Conservation (phyloP, 2,888 invertebrate genomes). For the Cepaea hortensis region DNA sequence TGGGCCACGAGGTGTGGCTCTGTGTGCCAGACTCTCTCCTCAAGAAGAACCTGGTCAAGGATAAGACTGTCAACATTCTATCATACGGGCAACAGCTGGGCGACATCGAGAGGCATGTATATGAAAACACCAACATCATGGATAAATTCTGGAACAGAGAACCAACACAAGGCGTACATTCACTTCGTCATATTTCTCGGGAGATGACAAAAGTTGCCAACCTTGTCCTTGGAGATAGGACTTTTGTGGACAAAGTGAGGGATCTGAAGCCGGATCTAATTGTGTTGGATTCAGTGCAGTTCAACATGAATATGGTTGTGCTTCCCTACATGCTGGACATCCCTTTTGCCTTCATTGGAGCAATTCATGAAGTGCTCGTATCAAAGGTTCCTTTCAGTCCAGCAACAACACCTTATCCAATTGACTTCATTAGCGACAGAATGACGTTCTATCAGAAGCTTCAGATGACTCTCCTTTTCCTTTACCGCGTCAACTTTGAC, state of each 20-base stretch:
- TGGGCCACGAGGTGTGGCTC: conserved; percentile 42
- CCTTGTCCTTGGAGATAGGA: conserved; percentile 11
- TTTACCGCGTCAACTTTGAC: conserved; percentile 34
- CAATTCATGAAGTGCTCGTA: conserved; percentile 37
- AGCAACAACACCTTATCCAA: conserved; percentile 30
- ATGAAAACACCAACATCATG: neutral
- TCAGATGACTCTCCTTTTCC: conserved; percentile 20
- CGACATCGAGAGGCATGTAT: neutral
- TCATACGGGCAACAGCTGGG: neutral
- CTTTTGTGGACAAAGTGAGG: conserved; percentile 30
- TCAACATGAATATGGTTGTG: conserved; percentile 44
- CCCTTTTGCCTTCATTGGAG: conserved; percentile 49
- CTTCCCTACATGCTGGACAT: conserved; percentile 48
- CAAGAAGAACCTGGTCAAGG: neutral
- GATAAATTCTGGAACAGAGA: conserved; percentile 7
- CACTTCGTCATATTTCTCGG: too few species aligned
- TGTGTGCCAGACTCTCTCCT: conserved; percentile 12
- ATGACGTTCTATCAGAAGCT: conserved; percentile 48
- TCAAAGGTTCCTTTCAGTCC: conserved; percentile 48
- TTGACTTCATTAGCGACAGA: conserved; percentile 26
- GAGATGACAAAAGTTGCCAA: neutral
- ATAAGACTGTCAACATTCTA: neutral
- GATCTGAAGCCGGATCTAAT: conserved; percentile 47
- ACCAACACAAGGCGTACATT: neutral
- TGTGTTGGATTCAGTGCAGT: conserved; percentile 47